Base-by-base conservation (phyloP, 2,888 invertebrate genomes). In the Prenolepis imparis region DNA sequence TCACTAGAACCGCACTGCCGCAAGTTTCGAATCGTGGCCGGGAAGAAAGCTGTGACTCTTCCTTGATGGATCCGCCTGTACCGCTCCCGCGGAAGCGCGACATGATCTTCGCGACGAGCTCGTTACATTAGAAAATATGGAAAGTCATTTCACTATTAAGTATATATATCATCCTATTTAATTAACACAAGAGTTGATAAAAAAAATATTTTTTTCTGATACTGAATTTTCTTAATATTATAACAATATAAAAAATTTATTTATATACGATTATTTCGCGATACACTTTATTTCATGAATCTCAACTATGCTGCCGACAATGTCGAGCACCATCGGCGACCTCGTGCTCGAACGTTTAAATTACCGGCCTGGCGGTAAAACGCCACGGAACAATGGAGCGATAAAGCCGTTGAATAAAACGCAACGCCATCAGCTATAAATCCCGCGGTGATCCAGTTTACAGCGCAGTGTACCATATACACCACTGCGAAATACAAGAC, bases 391-490 rank as follows among this genome's bases (percentile, higher is more conserved):
- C 91, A 91, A 91, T 91, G 89, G 90, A 85, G 66, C 88, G 90
- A 91, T 91, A 91, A 91, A 91, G 87, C 85, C 88, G 84, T 87
- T 86, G 82, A 78, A 74, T 85, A 88, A 90, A 91, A 91, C 78
- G 72, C 84, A 81, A 84, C 75, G 83, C 55, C 39, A 39, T 21
- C 67, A 61, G 63, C 85, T 86, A 90, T 91, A 91, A 91, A 91
- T 91, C 86, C 74, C 57, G 57, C 75, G 72, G 82, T 90, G 91
- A 91, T 91, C 91, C 86, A 91, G 90, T 91, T 91, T 87, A 89
- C 89, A 86, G 70, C 86, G 87, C 84, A 73, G 28, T 3, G n/a
- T n/a, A n/a, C n/a, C 70, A 72, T 85, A 85, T 82, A 77, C 68
- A 82, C 72, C 82, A 67, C 67, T 63, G 63, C 67, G 21, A 12